Conservation (phyloP, 2,113 vertebrate genomes). For the Ceratotherium simum region DNA sequence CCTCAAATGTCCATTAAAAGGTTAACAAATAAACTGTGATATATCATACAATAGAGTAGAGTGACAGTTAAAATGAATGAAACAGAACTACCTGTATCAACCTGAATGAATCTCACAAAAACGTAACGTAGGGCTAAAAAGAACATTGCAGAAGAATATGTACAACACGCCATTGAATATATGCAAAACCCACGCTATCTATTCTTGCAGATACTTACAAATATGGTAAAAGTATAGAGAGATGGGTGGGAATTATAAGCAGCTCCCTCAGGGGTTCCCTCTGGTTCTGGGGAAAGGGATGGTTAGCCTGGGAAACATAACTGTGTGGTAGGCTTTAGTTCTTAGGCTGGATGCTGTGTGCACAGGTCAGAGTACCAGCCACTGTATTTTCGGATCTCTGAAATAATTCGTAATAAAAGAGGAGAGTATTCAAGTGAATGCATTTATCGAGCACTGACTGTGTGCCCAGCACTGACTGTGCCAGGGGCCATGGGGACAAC, state of each 20-base stretch:
- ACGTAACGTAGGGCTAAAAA: not conserved
- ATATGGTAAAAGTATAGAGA: not conserved
- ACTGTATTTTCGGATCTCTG: not conserved
- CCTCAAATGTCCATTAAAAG: not conserved
- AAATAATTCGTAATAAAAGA: not conserved
- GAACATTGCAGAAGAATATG: not conserved
- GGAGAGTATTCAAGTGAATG: not conserved
- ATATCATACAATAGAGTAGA: not conserved
- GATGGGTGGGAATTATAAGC: not conserved
- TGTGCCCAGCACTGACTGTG: no score
- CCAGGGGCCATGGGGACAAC: not conserved
- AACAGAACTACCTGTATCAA: not conserved
- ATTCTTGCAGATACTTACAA: not conserved
- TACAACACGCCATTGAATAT: not conserved
- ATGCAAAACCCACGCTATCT: accelerated
- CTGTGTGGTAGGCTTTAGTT: not conserved
- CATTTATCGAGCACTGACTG: not conserved
- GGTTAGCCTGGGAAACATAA: no score
- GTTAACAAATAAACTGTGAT: not conserved
- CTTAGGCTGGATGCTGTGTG: not conserved
- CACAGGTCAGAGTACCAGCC: not conserved
- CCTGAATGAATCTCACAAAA: not conserved
- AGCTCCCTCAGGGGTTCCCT: not conserved
- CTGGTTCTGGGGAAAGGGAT: not conserved
- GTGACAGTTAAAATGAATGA: not conserved